A percentile compares a stretch with the other conserved stretches of the same genome.
phyloP scores from a whole-genome alignment of 2,113 vertebrate genomes.

The Numenius arquata region DNA sequence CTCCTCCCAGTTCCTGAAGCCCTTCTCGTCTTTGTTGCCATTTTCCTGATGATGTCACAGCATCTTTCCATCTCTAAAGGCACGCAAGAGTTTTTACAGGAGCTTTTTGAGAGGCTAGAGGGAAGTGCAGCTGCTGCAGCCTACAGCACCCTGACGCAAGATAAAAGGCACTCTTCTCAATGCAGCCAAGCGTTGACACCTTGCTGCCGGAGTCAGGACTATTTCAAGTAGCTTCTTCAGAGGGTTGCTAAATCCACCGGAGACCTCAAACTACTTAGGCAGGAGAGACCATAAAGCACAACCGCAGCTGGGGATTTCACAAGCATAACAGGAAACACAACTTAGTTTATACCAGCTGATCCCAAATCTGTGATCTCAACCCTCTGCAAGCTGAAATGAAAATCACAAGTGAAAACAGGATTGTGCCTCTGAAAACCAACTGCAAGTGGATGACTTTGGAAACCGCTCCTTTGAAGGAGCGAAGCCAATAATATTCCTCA shows the following conservation, averaged over 20 bases:
- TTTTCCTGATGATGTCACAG: background rate
- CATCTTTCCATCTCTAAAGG: background rate
- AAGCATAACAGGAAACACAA: background rate
- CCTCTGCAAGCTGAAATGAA: background rate
- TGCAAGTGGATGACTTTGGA: background rate
- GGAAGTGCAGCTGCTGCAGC: background rate
- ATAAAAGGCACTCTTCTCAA: background rate
- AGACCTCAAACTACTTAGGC: background rate
- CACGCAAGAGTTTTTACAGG: background rate
- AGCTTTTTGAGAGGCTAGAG: background rate
- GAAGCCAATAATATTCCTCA: background rate
- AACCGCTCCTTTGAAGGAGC: background rate
- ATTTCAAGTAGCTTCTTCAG: background rate
- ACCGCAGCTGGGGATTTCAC: background rate
- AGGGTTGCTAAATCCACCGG: background rate
- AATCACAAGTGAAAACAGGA: background rate
- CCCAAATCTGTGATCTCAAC: background rate
- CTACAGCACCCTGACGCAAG: fast-evolving
- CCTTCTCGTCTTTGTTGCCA: fast-evolving
- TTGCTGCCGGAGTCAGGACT: background rate
- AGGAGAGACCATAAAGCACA: background rate
- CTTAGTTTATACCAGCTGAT: background rate
- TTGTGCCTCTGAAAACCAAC: background rate
- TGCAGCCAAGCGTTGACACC: background rate
- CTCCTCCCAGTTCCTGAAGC: background rate